phyloP scores from a whole-genome alignment of 2,113 vertebrate genomes.

The Acanthisitta chloris region DNA sequence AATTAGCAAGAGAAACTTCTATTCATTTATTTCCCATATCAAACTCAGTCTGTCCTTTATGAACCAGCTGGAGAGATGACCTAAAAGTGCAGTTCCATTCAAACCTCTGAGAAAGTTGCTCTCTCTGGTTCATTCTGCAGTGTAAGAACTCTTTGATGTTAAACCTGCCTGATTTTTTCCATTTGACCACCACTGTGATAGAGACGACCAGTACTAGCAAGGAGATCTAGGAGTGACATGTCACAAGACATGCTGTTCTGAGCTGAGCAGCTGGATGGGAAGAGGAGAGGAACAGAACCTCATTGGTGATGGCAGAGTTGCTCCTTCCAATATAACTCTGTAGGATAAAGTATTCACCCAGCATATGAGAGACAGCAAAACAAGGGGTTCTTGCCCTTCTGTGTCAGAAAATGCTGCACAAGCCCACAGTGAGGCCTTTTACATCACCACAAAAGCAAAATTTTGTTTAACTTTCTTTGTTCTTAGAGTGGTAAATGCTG shows the following conservation, averaged over 20 bases:
- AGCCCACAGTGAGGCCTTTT: background rate
- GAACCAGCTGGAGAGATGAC: background rate
- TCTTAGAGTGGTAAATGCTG: background rate
- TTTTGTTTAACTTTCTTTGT: background rate
- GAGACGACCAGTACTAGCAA: background rate
- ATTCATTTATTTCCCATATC: background rate
- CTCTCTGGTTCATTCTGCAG: background rate
- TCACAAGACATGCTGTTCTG: background rate
- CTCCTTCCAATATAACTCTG: background rate
- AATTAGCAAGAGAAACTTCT: background rate
- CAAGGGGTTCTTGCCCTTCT: background rate
- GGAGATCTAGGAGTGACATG: background rate
- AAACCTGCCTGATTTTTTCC: background rate
- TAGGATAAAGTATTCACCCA: background rate
- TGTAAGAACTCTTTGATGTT: background rate
- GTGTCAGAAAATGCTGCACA: background rate
- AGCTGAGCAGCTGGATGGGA: background rate
- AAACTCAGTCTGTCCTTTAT: background rate
- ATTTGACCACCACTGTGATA: background rate
- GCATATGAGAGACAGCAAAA: background rate
- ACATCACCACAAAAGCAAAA: background rate
- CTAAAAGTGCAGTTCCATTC: background rate
- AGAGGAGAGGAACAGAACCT: background rate
- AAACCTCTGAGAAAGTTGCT: background rate
- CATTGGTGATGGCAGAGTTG: rapidly evolving